Evolutionary conservation across 2,113 vertebrate species (phyloP).

Genomic region (Brachyhypopomus gauderio): DNA sequence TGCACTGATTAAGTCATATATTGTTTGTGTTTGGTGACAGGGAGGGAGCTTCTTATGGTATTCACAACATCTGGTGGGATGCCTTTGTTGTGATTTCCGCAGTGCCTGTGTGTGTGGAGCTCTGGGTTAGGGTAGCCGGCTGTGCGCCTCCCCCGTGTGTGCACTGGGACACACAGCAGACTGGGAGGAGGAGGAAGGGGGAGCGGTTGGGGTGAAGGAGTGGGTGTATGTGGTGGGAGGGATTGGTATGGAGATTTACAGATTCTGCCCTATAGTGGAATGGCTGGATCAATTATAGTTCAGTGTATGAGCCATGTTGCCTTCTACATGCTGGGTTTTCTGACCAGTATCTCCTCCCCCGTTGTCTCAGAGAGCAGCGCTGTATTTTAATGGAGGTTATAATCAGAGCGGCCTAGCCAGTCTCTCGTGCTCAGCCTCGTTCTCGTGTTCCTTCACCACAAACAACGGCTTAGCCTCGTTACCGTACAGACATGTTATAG

Average conservation of each 20-base stretch:
- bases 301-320: slow-evolving; percentile 73
- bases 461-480: slow-evolving; percentile 54
- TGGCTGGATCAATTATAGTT: slow-evolving; percentile 69
- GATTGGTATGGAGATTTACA: slow-evolving; percentile 65
- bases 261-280: slow-evolving; percentile 65
- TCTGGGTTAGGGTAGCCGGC: slow-evolving; percentile 45
- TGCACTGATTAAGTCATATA: slow-evolving; percentile 76
- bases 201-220: slow-evolving; percentile 48
- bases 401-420: slow-evolving; percentile 71
- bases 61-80: slow-evolving; percentile 76
- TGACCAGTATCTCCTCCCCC: slow-evolving; percentile 77
- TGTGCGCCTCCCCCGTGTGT: slow-evolving; percentile 55
- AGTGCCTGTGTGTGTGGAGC: slow-evolving; percentile 42
- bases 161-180: slow-evolving; percentile 59
- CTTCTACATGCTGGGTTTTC: slow-evolving; percentile 74
- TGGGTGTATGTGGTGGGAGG: slow-evolving; percentile 32
- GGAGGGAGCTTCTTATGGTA: slow-evolving; percentile 67
- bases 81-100: slow-evolving; percentile 72
- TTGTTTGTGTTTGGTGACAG: slow-evolving; percentile 61
- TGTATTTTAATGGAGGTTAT: slow-evolving; percentile 77
- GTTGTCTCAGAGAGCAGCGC: slow-evolving; percentile 72
- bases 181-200: slow-evolving; percentile 21
- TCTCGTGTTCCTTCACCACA: slow-evolving; percentile 66
- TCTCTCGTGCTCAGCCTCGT: slow-evolving; percentile 66
- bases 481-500: too few species aligned